A percentile compares a stretch with the other conserved stretches of the same genome.
Conservation (phyloP, 2,113 vertebrate species). For the Entomyzon cyanotis region DNA sequence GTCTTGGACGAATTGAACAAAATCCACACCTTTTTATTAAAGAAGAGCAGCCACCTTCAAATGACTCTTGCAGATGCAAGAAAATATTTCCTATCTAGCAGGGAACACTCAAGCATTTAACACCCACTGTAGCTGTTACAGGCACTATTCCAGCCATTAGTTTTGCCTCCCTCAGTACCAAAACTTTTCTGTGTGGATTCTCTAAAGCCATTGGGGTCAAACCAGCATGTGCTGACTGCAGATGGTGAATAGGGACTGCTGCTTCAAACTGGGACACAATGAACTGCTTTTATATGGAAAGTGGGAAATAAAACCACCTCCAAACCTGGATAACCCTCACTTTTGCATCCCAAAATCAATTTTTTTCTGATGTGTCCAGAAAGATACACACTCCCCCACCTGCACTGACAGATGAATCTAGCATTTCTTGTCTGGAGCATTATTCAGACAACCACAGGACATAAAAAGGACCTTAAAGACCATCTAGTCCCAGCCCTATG, state of each 20-base stretch:
- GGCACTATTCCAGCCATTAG: fast-evolving
- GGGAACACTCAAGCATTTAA: background rate
- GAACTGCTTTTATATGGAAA: background rate
- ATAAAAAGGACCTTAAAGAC: background rate
- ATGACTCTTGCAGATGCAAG: background rate
- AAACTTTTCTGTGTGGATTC: background rate
- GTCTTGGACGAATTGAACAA: background rate
- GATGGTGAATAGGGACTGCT: background rate
- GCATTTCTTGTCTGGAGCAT: background rate
- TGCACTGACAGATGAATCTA: background rate
- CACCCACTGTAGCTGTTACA: background rate
- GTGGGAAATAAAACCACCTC: too few species aligned
- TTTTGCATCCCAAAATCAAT: background rate
- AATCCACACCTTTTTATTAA: background rate
- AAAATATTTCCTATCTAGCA: background rate
- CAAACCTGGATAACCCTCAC: background rate
- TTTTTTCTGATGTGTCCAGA: background rate
- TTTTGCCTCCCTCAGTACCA: background rate
- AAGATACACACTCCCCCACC: fast-evolving
- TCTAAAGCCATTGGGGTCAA: background rate
- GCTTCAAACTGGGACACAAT: background rate
- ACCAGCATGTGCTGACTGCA: fast-evolving
- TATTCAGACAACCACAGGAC: background rate
- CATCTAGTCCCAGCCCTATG: background rate
- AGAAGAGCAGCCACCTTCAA: background rate